A percentile compares a stretch with the other conserved stretches of the same genome.
phyloP scores from a whole-genome alignment of 2,888 invertebrate species.

The Ormyrus nitidulus region DNA sequence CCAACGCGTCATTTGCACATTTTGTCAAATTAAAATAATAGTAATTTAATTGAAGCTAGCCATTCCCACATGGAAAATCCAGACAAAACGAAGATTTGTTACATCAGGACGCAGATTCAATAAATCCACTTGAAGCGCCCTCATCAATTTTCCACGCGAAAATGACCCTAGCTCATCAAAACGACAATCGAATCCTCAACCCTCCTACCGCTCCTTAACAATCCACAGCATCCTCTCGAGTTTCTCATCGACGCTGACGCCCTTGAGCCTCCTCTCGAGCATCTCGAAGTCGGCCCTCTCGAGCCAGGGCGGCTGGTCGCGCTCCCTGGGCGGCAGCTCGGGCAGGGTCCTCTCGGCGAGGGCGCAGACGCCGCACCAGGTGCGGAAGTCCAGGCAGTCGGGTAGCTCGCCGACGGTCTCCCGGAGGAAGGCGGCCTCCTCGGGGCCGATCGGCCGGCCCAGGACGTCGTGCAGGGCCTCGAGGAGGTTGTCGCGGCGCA shows the following conservation, averaged over 20 bases:
- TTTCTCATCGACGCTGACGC: conserved; percentile 58
- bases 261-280: conserved; percentile 66
- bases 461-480: conserved; percentile 78
- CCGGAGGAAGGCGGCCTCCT: conserved; percentile 77
- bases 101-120: no score
- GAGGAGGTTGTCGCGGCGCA: conserved; percentile 60
- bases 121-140: no score
- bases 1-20: no score
- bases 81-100: no score
- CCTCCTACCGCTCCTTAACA: not conserved
- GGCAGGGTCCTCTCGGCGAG: conserved; percentile 85
- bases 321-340: conserved; percentile 78
- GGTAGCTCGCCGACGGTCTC: conserved; percentile 75
- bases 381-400: conserved; percentile 80
- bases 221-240: conserved; percentile 59
- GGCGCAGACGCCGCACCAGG: conserved; percentile 88
- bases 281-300: conserved; percentile 69
- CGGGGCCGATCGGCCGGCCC: conserved; percentile 79
- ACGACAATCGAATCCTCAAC: not conserved
- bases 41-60: no score
- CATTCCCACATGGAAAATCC: no score
- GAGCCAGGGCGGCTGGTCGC: conserved; percentile 79
- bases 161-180: no score
- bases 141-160: no score
- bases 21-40: no score